Percentiles rank a stretch among this genome's conserved stretches.
These are phyloP conservation scores for Coleophora flavipennella DNA, from an alignment of 2,888 invertebrate species.

Conservation along the genomic window DNA sequence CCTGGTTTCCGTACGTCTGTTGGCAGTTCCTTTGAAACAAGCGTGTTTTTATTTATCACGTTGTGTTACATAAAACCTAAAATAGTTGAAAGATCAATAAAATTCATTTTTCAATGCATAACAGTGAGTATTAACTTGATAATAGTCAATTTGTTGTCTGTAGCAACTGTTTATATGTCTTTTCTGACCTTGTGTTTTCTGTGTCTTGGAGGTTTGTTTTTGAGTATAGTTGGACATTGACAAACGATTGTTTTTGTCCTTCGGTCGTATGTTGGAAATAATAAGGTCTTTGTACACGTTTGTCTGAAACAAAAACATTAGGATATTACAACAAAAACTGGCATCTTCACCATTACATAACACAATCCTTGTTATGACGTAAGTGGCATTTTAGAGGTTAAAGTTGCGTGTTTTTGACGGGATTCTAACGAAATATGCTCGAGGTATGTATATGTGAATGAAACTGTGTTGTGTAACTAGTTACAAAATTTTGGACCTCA, in stretches of 20 bases:
- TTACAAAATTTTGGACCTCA: too few relatives aligned
- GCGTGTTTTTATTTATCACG: slow-evolving; percentile 18
- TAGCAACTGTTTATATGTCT: neutral
- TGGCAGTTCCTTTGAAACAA: too few relatives aligned
- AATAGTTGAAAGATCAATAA: slow-evolving; percentile 48
- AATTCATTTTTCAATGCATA: slow-evolving; percentile 16
- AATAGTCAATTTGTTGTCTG: slow-evolving; percentile 13
- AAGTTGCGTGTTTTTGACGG: neutral
- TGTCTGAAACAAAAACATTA: slow-evolving; percentile 7
- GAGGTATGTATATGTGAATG: too few relatives aligned
- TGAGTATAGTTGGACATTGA: slow-evolving; percentile 2
- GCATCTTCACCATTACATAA: slow-evolving; percentile 38
- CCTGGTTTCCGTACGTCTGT: slow-evolving; percentile 12
- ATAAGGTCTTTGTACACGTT: slow-evolving; percentile 1
- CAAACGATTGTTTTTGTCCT: slow-evolving; percentile 5
- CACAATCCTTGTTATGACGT: slow-evolving; percentile 50
- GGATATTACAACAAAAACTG: slow-evolving; percentile 12
- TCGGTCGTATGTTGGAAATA: neutral
- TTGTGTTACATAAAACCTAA: slow-evolving; percentile 47
- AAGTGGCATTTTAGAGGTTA: slow-evolving; percentile 22
- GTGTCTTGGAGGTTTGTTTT: neutral
- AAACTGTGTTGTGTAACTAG: too few relatives aligned
- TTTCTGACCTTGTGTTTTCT: neutral
- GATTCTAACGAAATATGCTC: too few relatives aligned
- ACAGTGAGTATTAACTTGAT: slow-evolving; percentile 21